phyloP scores from a whole-genome alignment of 92 coral and sea anemone genomes.

The Pocillopora grandis region DNA sequence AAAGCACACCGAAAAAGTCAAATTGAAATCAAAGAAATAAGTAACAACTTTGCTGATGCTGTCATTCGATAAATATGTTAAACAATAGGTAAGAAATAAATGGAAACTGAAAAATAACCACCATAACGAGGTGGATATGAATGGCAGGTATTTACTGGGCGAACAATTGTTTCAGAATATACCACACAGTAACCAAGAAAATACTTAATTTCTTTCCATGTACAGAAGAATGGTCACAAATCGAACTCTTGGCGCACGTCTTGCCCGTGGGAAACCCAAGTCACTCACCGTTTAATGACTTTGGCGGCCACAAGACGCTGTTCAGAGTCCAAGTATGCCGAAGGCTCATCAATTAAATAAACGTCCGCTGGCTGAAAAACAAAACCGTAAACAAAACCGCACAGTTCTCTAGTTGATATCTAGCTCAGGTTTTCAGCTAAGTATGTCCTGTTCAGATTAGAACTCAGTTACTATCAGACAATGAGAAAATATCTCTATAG shows the following conservation, averaged over 20 bases:
- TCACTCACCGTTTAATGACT: slow-evolving; percentile 87
- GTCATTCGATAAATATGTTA: background rate
- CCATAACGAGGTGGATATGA: no score
- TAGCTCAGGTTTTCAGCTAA: background rate
- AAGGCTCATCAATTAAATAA: slow-evolving; percentile 93
- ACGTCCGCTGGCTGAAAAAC: slow-evolving; percentile 93
- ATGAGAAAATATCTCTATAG: no score
- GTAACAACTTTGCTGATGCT: no score
- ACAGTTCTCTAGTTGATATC: background rate
- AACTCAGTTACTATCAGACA: no score
- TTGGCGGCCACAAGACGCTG: slow-evolving; percentile 99
- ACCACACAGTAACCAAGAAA: no score
- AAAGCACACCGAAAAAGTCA: background rate
- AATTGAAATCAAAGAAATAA: background rate
- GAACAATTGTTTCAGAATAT: no score
- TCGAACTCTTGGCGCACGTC: background rate
- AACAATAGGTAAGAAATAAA: background rate
- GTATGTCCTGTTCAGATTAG: no score
- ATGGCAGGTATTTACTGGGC: no score
- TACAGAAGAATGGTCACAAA: background rate
- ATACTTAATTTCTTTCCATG: no score
- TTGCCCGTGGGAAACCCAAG: background rate
- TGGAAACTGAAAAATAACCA: no score
- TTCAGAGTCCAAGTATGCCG: slow-evolving; percentile 97
- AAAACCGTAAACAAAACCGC: background rate